Evolutionary conservation across 2,888 invertebrate species (phyloP).

Genomic region (Mesoligia furuncula): DNA sequence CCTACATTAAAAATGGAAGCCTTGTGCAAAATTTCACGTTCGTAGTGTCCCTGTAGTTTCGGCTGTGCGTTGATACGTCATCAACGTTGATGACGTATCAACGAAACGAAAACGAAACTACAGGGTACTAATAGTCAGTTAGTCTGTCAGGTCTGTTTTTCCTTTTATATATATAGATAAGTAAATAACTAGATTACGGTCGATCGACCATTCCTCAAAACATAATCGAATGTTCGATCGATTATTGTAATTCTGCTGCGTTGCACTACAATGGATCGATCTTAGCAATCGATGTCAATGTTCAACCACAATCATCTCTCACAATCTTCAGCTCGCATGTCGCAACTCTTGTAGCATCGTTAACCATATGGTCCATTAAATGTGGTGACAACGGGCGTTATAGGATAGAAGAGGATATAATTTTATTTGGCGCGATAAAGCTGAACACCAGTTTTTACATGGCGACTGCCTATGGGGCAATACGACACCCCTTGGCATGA

Average conservation of each 20-base stretch:
- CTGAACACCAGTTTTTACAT: not conserved
- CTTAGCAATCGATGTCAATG: not conserved
- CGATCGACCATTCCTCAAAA: not conserved
- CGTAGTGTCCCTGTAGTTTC: too few relatives aligned
- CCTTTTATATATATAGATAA: not conserved
- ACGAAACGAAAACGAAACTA: too few relatives aligned
- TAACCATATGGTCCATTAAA: not conserved
- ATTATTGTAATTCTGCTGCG: not conserved
- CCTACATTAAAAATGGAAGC: too few relatives aligned
- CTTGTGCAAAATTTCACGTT: too few relatives aligned
- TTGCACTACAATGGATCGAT: not conserved
- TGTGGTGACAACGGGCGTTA: not conserved
- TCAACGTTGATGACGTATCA: too few relatives aligned
- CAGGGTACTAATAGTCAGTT: too few relatives aligned
- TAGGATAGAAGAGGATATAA: not conserved
- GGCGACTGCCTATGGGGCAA: not conserved
- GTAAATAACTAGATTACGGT: not conserved
- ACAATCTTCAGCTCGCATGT: too few relatives aligned
- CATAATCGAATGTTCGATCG: not conserved
- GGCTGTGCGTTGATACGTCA: too few relatives aligned
- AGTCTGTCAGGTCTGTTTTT: too few relatives aligned
- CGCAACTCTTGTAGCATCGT: not conserved
- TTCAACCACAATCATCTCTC: too few relatives aligned
- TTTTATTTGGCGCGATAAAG: not conserved
- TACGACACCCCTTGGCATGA: not conserved